Conservation (phyloP, 2,797 vertebrate genomes). For the Arnoldichthys spilopterus region DNA sequence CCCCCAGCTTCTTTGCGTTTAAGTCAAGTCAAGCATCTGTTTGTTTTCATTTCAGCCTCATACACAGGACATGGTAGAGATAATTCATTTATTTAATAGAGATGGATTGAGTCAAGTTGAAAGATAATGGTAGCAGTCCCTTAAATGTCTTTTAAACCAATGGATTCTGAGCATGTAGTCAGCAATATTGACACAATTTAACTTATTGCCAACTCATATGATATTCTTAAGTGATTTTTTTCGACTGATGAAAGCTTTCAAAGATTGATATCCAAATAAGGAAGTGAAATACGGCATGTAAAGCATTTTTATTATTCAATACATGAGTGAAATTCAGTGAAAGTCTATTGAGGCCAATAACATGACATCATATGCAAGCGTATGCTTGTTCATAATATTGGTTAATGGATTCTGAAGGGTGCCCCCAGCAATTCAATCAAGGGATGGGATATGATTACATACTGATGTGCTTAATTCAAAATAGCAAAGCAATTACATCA, state of each 20-base stretch:
- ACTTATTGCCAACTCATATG: not conserved
- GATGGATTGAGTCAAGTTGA: not conserved
- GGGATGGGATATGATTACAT: constrained; percentile 23
- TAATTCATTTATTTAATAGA: too few relatives aligned
- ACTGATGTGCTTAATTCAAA: not conserved
- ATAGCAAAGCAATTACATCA: constrained; percentile 47
- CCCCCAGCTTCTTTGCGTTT: not conserved
- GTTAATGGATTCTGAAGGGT: constrained; percentile 28
- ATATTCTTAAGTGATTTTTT: constrained; percentile 9
- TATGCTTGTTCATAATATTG: not conserved
- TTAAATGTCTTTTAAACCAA: constrained; percentile 14
- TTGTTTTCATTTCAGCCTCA: too few relatives aligned
- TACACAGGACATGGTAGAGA: too few relatives aligned
- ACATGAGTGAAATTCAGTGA: constrained; percentile 9
- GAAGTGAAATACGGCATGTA: not conserved
- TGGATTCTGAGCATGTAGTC: constrained; percentile 6
- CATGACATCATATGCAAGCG: constrained; percentile 19
- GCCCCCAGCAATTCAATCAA: constrained; percentile 29
- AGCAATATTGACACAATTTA: not conserved
- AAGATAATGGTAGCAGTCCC: not conserved
- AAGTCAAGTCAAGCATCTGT: too few relatives aligned
- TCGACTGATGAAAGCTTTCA: not conserved
- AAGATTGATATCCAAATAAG: not conserved
- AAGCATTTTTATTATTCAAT: not conserved
- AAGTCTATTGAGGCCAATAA: not conserved